A percentile compares a stretch with the other conserved stretches of the same genome.
Conservation (phyloP, 2,888 invertebrate genomes). For the Helicoverpa assulta region DNA sequence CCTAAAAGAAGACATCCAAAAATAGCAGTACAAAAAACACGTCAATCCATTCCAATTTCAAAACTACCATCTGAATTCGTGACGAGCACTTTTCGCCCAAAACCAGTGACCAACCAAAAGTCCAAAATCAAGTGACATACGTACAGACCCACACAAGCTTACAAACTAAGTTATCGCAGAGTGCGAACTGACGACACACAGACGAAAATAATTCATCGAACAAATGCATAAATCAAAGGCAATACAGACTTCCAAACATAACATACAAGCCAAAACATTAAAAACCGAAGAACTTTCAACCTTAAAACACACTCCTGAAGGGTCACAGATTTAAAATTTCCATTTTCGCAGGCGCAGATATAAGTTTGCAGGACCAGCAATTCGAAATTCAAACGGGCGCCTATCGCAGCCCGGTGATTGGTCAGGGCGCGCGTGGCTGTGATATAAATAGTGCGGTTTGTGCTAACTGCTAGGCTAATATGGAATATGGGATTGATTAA, state of each 20-base stretch:
- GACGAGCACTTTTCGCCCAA: neutral
- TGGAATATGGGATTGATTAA: slow-evolving; percentile 79
- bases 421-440: slow-evolving; percentile 85
- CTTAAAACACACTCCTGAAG: slow-evolving; percentile 41
- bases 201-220: slow-evolving; percentile 87
- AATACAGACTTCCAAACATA: slow-evolving; percentile 73
- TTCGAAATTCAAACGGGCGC: slow-evolving; percentile 88
- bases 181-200: slow-evolving; percentile 80
- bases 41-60: neutral
- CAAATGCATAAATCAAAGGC: slow-evolving; percentile 87
- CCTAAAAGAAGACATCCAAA: neutral
- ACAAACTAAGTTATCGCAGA: slow-evolving; percentile 75
- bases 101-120: neutral
- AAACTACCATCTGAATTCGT: neutral
- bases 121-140: slow-evolving; percentile 40
- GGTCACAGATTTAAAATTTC: slow-evolving; percentile 42
- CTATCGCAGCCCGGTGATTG: slow-evolving; percentile 86
- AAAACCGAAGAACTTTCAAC: slow-evolving; percentile 52
- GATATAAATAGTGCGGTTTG: slow-evolving; percentile 88
- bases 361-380: slow-evolving; percentile 74
- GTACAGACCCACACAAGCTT: slow-evolving; percentile 50
- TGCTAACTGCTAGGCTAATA: slow-evolving; percentile 75
- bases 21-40: neutral
- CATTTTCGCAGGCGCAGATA: slow-evolving; percentile 60
- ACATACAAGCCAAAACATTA: slow-evolving; percentile 29